These are phyloP conservation scores for Stomatorhinus walkeri DNA, from an alignment of 2,797 vertebrate genomes.

Conservation along the genomic window DNA sequence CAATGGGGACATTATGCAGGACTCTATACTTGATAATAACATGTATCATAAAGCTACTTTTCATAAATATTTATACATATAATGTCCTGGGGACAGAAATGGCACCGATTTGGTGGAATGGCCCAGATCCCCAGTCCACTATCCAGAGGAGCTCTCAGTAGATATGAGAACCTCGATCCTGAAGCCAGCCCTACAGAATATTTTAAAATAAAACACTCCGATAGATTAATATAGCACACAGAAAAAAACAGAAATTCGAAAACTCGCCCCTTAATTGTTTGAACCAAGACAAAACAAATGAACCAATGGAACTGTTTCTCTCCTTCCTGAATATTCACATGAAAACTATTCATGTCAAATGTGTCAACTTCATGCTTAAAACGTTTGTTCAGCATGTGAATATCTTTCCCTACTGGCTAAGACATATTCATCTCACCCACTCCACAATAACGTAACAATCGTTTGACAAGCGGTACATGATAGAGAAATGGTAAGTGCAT, in stretches of 20 bases:
- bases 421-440: background rate
- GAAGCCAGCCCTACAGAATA: background rate
- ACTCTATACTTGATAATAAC: background rate
- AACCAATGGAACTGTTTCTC: background rate
- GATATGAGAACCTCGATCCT: background rate
- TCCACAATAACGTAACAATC: background rate
- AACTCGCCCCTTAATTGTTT: background rate
- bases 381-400: background rate
- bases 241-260: background rate
- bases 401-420: background rate
- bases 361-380: background rate
- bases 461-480: background rate
- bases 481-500: background rate
- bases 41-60: background rate
- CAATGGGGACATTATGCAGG: background rate
- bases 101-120: background rate
- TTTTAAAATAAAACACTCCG: background rate
- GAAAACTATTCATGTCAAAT: background rate
- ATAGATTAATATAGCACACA: background rate
- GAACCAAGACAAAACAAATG: background rate
- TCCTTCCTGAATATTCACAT: background rate
- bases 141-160: background rate
- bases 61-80: background rate
- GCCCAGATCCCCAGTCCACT: background rate
- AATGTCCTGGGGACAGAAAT: background rate